phyloP scores from a whole-genome alignment of 2,113 vertebrate species.

The Chelonoidis abingdonii region DNA sequence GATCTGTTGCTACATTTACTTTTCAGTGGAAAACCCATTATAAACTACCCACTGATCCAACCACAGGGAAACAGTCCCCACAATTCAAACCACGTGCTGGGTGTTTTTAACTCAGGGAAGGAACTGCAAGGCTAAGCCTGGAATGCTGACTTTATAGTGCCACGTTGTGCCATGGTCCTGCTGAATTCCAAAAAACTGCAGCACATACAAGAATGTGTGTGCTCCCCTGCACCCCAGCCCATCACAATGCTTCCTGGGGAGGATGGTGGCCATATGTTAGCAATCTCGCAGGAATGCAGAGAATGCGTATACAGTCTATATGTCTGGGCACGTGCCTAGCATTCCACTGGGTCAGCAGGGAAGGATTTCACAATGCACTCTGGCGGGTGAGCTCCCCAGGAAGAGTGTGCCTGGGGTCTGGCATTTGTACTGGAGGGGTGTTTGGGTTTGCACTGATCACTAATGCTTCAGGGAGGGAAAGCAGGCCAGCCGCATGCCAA shows the following conservation, averaged over 20 bases:
- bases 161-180: neutral
- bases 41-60: neutral
- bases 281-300: constrained; percentile 65
- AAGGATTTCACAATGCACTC: neutral
- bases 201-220: rapidly evolving
- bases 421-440: constrained; percentile 9
- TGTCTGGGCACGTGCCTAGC: constrained; percentile 48
- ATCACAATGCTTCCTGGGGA: neutral
- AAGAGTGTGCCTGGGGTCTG: constrained; percentile 23
- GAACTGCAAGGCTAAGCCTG: neutral
- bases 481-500: constrained; percentile 37
- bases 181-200: neutral
- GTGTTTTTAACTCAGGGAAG: neutral
- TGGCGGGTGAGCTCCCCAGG: neutral
- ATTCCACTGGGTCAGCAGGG: constrained; percentile 23
- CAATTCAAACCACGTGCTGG: neutral
- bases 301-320: constrained; percentile 45
- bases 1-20: neutral
- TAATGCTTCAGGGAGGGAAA: constrained; percentile 37
- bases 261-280: constrained; percentile 57
- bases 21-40: neutral
- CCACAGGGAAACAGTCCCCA: neutral
- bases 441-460: constrained; percentile 18
- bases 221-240: neutral
- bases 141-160: neutral